Base-by-base conservation (phyloP, 37 sponge, comb jelly and placozoan genomes). In the Spongilla lacustris region DNA sequence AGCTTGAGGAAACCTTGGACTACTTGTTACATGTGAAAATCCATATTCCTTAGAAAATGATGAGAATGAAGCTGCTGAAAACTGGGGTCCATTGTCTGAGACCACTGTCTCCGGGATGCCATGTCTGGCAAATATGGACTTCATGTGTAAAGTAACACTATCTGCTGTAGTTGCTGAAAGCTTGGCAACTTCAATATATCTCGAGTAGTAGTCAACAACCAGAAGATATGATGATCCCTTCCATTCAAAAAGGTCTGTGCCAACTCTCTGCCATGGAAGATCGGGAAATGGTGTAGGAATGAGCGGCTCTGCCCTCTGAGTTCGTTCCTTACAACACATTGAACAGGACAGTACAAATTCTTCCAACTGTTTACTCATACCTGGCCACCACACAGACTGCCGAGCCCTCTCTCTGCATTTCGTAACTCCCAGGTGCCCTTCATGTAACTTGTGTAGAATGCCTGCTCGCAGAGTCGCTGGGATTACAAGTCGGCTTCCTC, bases 21-120 rank as follows among this genome's bases (percentile, higher is more conserved):
- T 87, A 21, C 75, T 73, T 25, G 92, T 88, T 27, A 72, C 46
- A 12, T 88, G 93, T 3, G 35, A 2, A 41, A 92, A 88, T 36
- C 77, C 77, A 71, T 84, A 92, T 4, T 76, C 66, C 67, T 50
- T 32, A 2, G 89, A 71, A 73, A 92, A 92, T 50, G 4, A 23
- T 19, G n/a, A 13, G 26, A 89, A 81, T 30, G n/a, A 68, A 29
- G 29, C 71, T 4, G 93, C 33, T 6, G 71, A 21, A 50, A 71
- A 92, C 48, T 92, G 93, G 0, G 93, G 85, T 0, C 89, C 82
- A 79, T 92, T n/a, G n/a, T n/a, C n/a, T n/a, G n/a, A n/a, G n/a
- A n/a, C n/a, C n/a, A n/a, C n/a, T n/a, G n/a, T n/a, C 5, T 38
- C 49, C 0, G 83, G 93, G 0, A 92, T 81, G 0, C 93, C 93